phyloP scores from a whole-genome alignment of 2,888 invertebrate species.

The Merodon equestris region DNA sequence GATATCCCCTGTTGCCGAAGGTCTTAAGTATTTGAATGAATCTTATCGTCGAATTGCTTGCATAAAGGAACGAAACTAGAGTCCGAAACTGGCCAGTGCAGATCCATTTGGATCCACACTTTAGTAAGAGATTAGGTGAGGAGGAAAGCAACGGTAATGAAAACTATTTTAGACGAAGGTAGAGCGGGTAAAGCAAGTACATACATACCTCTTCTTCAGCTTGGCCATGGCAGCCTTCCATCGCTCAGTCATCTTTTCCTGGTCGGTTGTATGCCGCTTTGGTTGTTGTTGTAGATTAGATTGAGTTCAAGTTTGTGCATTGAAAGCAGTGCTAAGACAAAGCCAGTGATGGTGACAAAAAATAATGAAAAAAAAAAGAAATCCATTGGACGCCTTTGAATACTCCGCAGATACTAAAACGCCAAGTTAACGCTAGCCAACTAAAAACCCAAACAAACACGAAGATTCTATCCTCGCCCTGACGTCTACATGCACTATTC shows the following conservation, averaged over 20 bases:
- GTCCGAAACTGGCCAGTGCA: not conserved
- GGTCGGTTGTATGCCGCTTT: slow-evolving; percentile 2
- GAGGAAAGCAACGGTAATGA: slow-evolving; percentile 59
- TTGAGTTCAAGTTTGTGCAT: slow-evolving; percentile 37
- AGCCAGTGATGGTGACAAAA: slow-evolving; percentile 24
- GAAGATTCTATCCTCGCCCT: slow-evolving; percentile 53
- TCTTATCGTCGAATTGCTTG: slow-evolving; percentile 39
- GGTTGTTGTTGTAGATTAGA: too few species aligned
- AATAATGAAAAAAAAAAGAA: slow-evolving; percentile 36
- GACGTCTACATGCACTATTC: slow-evolving; percentile 46
- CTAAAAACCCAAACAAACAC: not conserved
- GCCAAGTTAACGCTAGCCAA: too few species aligned
- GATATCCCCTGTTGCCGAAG: slow-evolving; percentile 8
- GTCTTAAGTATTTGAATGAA: slow-evolving; percentile 30
- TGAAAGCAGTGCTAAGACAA: slow-evolving; percentile 49
- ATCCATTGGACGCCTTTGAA: slow-evolving; percentile 8
- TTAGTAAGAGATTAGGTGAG: slow-evolving; percentile 22
- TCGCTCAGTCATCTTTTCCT: slow-evolving; percentile 72
- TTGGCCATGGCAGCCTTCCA: slow-evolving; percentile 72
- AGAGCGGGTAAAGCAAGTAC: slow-evolving; percentile 32
- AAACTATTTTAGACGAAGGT: slow-evolving; percentile 45
- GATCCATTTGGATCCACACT: slow-evolving; percentile 23
- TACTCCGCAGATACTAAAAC: too few species aligned
- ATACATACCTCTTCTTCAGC: slow-evolving; percentile 72
- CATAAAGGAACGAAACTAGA: slow-evolving; percentile 34